A percentile compares a stretch with the other conserved stretches of the same genome.
phyloP scores from a whole-genome alignment of 2,888 invertebrate species.

The Xanthorhoe spadicearia region DNA sequence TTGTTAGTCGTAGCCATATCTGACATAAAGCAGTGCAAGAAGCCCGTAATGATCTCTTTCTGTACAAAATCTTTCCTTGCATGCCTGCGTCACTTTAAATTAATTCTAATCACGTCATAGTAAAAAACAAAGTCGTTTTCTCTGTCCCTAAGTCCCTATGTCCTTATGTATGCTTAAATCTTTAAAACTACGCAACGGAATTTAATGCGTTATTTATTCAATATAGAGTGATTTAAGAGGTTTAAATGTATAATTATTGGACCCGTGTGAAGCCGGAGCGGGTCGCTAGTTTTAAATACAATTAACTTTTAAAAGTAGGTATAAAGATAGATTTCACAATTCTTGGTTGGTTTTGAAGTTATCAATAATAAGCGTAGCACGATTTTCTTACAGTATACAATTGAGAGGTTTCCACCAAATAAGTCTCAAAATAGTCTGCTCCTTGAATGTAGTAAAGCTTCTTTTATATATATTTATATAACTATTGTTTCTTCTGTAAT shows the following conservation, averaged over 20 bases:
- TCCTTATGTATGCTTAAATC: no score
- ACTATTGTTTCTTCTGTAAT: conserved; percentile 16
- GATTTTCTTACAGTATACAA: neutral
- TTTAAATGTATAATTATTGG: no score
- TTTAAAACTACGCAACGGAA: no score
- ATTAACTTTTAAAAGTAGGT: neutral
- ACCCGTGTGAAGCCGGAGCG: no score
- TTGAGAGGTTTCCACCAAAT: neutral
- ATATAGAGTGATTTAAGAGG: no score
- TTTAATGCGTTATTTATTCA: no score
- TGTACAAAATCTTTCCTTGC: conserved; percentile 33
- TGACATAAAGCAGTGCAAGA: conserved; percentile 39
- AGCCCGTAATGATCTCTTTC: conserved; percentile 44
- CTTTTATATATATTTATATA: neutral
- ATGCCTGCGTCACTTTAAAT: conserved; percentile 8
- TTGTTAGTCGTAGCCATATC: conserved; percentile 34
- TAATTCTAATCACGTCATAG: no score
- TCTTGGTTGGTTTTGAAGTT: neutral
- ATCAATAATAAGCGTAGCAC: no score
- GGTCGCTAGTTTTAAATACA: no score
- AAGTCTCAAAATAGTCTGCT: neutral
- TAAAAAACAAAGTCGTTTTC: no score
- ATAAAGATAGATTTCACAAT: no score
- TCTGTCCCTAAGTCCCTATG: no score
- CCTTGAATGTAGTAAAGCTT: conserved; percentile 6